Conservation (phyloP, 64 coral and sea anemone genomes). For the Pachyseris speciosa region DNA sequence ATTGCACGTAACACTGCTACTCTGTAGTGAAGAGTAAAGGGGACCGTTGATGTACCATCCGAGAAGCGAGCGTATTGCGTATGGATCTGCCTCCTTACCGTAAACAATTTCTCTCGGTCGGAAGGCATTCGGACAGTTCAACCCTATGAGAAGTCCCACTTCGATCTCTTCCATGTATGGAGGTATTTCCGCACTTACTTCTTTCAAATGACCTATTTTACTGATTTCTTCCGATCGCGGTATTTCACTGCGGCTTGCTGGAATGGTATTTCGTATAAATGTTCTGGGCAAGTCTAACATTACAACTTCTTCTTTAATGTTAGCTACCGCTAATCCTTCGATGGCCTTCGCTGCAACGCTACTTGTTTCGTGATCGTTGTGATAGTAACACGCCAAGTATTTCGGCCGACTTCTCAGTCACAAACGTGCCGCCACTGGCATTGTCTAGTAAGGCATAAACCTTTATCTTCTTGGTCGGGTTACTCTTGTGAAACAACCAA, state of each 20-base stretch:
- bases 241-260: slow-evolving; percentile 63
- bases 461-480: too few relatives aligned
- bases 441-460: slow-evolving; percentile 80
- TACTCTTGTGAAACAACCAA: too few relatives aligned
- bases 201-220: too few relatives aligned
- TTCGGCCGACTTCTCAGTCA: slow-evolving; percentile 12
- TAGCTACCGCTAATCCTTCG: slow-evolving; percentile 20
- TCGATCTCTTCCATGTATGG: too few relatives aligned
- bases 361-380: slow-evolving; percentile 55
- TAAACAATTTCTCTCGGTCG: slow-evolving; percentile 66
- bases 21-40: too few relatives aligned
- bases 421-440: slow-evolving; percentile 77
- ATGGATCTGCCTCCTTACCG: slow-evolving; percentile 39
- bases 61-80: slow-evolving; percentile 60
- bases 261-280: too few relatives aligned
- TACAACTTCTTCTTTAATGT: slow-evolving; percentile 20
- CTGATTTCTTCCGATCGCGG: slow-evolving; percentile 32
- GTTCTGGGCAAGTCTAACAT: too few relatives aligned
- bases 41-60: slow-evolving; percentile 74
- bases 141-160: too few relatives aligned
- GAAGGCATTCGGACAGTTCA: slow-evolving; percentile 64
- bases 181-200: not conserved
- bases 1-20: not conserved
- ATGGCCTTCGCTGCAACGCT: slow-evolving; percentile 39
- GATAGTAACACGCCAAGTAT: slow-evolving; percentile 35